A percentile compares a stretch with the other conserved stretches of the same genome.
Conservation (phyloP, 1,140 invertebrate species). For the Drosophila elegans region DNA sequence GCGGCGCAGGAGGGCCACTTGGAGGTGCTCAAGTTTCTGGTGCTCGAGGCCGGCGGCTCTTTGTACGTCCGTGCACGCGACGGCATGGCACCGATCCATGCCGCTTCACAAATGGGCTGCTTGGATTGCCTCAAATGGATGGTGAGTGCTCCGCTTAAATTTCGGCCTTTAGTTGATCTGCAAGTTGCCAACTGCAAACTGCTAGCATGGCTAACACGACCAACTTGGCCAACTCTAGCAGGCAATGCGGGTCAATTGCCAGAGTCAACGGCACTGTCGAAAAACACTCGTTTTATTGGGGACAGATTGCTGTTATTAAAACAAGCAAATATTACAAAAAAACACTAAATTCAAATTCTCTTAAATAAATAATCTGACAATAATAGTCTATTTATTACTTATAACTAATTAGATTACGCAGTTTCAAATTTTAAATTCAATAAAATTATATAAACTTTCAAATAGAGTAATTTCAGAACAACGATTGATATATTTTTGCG, state of each 20-base stretch:
- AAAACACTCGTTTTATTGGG: background rate
- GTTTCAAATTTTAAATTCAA: too few species aligned
- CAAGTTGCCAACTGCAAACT: background rate
- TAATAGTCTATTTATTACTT: too few species aligned
- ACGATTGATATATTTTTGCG: too few species aligned
- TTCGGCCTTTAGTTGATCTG: conserved; percentile 14
- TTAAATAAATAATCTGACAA: too few species aligned
- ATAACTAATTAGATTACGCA: too few species aligned
- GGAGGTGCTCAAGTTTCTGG: conserved; percentile 93
- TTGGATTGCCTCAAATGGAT: conserved; percentile 94
- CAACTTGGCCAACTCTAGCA: conserved; percentile 16
- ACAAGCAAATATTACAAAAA: too few species aligned
- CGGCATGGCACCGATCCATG: conserved; percentile 95
- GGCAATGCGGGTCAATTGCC: conserved; percentile 38
- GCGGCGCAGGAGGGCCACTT: conserved; percentile 94
- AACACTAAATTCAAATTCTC: too few species aligned
- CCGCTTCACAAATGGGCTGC: conserved; percentile 94
- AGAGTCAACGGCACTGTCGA: background rate
- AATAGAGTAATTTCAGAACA: too few species aligned
- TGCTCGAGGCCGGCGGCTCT: conserved; percentile 91
- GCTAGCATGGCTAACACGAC: background rate
- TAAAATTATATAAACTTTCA: too few species aligned
- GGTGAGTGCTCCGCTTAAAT: conserved; percentile 86
- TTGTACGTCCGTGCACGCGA: conserved; percentile 91
- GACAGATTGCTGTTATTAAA: too few species aligned